Evolutionary conservation across 2,797 vertebrate species (phyloP).

Genomic region (Hydrophis major): DNA sequence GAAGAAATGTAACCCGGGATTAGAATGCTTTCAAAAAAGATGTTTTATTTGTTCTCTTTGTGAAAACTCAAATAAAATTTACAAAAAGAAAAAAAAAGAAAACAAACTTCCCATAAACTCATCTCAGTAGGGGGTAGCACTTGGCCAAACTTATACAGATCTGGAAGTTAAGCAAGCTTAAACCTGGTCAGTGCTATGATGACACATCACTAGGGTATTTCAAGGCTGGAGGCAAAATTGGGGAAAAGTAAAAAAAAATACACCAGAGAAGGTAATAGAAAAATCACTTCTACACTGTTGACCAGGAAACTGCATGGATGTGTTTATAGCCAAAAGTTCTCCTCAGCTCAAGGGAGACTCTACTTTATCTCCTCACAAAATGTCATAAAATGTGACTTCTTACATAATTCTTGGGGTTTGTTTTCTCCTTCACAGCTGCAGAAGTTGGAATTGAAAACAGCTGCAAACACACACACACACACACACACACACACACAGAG

Average conservation of each 20-base stretch:
- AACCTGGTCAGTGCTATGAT: background rate
- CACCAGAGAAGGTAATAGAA: background rate
- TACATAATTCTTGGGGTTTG: background rate
- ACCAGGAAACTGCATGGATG: background rate
- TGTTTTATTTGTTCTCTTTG: too few relatives aligned
- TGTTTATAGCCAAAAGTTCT: background rate
- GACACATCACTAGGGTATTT: background rate
- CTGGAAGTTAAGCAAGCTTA: background rate
- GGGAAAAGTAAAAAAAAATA: background rate
- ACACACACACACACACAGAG: background rate
- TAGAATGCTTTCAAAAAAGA: too few relatives aligned
- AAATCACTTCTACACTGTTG: background rate
- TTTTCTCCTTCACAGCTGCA: fast-evolving
- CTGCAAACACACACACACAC: background rate
- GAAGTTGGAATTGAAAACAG: conserved; percentile 35
- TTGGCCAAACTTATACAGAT: background rate
- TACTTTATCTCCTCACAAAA: background rate
- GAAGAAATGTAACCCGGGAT: too few relatives aligned
- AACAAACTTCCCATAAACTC: background rate
- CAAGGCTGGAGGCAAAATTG: background rate
- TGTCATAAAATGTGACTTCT: background rate
- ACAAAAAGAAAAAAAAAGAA: background rate
- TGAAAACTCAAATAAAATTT: too few relatives aligned
- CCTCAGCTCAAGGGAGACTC: background rate
- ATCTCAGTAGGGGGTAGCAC: background rate